Evolutionary conservation across 2,888 invertebrate genomes (phyloP), one percentile per base, ranked within the genome.

Genomic region (Nymphalis urticae): DNA sequence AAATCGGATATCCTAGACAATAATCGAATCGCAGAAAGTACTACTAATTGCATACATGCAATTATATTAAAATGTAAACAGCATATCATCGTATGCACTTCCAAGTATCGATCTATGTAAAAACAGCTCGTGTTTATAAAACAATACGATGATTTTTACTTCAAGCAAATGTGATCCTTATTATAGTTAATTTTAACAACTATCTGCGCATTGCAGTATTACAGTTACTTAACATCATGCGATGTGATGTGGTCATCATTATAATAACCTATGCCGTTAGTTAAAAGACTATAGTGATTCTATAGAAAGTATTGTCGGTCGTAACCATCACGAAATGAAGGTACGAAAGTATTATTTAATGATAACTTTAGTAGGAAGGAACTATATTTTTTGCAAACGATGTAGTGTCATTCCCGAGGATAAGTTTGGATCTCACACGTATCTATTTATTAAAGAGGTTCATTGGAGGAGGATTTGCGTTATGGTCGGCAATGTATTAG

Each of bases 1-100:
- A 74, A 70, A 74, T 68, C 68, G 74, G 74, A 73, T 71, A 70
- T 74, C 71, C 66, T 61, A 68, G 62, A 70, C 66, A 54, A 65
- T 62, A 64, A 64, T 53, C 48, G 42, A 68, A 64, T 21, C 48
- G 58, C 58, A 50, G 58, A 32, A 50, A 47, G 42, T 62, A 50
- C 62, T 66, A 50, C 62, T 69, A 62, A 65, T 64, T 54, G 48
- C 50, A 62, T 54, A 53, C 16, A 48, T 60, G 59, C 27, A 42
- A 65, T 68, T 59, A 64, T 66, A 65, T 66, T 56, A 47, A 56
- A 62, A 69, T 64, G 63, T 68, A 69, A 24, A 54, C 58, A 21
- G 62, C 27, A 62, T 65, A 68, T 56, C 56, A 56, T 56, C 48
- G 58, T 48, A 64, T 66, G 66, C 58, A 64, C 51, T 72, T 72